Evolutionary conservation across 2,888 invertebrate species (phyloP), one percentile per base, ranked within the genome.

Genomic region (Priocnemis perturbator): DNA sequence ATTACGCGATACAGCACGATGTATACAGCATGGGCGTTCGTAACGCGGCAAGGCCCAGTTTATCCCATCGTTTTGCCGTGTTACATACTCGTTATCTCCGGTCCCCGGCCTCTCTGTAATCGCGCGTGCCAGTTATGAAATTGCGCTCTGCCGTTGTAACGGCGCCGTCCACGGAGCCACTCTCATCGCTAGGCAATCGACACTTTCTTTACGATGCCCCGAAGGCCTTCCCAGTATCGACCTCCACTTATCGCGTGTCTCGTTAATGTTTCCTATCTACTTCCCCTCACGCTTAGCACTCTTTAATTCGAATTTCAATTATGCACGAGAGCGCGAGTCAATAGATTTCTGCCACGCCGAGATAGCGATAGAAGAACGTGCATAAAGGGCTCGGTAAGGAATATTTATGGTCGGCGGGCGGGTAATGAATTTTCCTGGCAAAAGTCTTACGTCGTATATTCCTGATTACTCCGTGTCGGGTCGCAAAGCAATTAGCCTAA

Each of bases 31-130:
- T 72, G 60, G 57, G 37, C 30, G 63, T 57, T 69, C 59, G 60
- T 74, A 81, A 71, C 59, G 60, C 52, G 67, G 69, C 70, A 64
- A 61, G 56, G 30, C 47, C 7, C 52, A 66, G 61, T 52, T 37
- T 57, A 63, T 59, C 57, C 56, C 44, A 47, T 63, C 64, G 67
- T 64, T 66, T 60, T 67, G 26, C 23, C 45, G 50, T 67, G 64
- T 79, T 73, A 79, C 69, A 79, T 73, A 65, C 67, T 73, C 70
- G 73, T 73, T 76, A 79, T 64, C 72, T 68, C 58, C 5, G n/a
- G 45, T 37, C 59, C 30, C 55, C 60, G 60, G 60, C 68, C 45
- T 26, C 59, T 45, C 44, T 56, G 53, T 44, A 15, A 47, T 26
- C 55, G 37, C 15, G 67, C 20, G 59, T 50, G 48, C 17, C 48